Base-by-base conservation (phyloP, 1,140 invertebrate genomes). In the Rhopalosiphum padi region DNA sequence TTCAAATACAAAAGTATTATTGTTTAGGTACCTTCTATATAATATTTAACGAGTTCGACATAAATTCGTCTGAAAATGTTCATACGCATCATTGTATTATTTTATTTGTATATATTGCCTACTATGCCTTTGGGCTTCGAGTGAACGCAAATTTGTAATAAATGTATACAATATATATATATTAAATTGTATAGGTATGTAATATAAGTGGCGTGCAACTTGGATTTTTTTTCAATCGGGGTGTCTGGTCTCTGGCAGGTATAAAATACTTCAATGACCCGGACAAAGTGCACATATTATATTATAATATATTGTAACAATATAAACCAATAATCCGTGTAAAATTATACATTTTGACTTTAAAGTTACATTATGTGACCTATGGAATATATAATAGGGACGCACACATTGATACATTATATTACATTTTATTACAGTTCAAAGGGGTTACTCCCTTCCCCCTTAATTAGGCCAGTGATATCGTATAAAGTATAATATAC, bases 191-290 rank as follows among this genome's bases (percentile, higher is more conserved):
- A 15, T 60, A 60, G 25, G 55, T 60, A 30, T 68, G 30, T 18
- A 68, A 68, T 77, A 77, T 77, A 77, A 77, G 60, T n/a, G 30
- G 11, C n/a, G 30, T 11, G 30, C n/a, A n/a, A 77, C 60, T 77
- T n/a, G 30, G 30, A 77, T 77, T 77, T 77, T 30, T 77, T n/a
- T 68, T 35, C 60, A 77, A 77, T n/a, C 5, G n/a, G 15, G n/a
- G n/a, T 77, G 60, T 77, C 30, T 68, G 60, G 60, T 77, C 60
- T 35, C 15, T 23, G 23, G 23, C n/a, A 77, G n/a, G 30, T n/a
- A 35, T 77, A 77, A 77, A 77, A 77, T 77, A 77, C 60, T 77
- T 77, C 60, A n/a, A 77, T 77, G 30, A 77, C 60, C 60, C 60
- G 15, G n/a, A 68, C 60, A 68, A 68, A 77, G 30, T 77, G 60